Conservation (phyloP, 2,888 invertebrate species). For the Tenthredo scrophulariae region DNA sequence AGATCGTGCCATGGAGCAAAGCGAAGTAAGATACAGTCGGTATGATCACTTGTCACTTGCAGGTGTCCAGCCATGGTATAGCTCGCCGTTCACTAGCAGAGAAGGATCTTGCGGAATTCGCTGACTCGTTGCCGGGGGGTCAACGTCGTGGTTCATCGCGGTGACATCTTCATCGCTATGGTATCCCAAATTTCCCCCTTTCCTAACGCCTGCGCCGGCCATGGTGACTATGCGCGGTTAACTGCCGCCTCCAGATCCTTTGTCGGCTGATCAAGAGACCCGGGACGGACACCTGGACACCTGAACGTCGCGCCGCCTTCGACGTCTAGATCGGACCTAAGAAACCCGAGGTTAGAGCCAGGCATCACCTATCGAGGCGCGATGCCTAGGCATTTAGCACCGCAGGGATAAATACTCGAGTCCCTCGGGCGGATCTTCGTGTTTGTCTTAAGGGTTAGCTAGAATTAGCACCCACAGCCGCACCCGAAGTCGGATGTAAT, state of each 20-base stretch:
- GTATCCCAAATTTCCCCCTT: constrained; percentile 16
- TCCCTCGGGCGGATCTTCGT: constrained; percentile 49
- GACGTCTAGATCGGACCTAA: constrained; percentile 37
- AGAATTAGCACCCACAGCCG: constrained; percentile 58
- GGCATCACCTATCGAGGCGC: constrained; percentile 20
- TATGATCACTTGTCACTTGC: constrained; percentile 48
- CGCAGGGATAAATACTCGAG: constrained; percentile 42
- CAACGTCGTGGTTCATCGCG: constrained; percentile 64
- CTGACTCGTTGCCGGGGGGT: constrained; percentile 68
- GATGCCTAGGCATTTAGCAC: constrained; percentile 43
- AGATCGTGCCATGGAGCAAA: constrained; percentile 15
- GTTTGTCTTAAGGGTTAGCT: constrained; percentile 58
- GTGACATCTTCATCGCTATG: constrained; percentile 69
- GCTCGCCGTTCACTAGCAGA: constrained; percentile 26
- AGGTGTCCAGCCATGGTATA: constrained; percentile 34
- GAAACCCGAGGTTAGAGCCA: constrained; percentile 20
- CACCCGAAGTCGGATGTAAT: constrained; percentile 29
- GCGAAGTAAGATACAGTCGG: constrained; percentile 4
- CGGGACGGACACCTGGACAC: constrained; percentile 60
- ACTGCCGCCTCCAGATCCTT: constrained; percentile 56
- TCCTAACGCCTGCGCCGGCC: constrained; percentile 9
- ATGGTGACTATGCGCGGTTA: constrained; percentile 41
- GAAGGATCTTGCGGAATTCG: constrained; percentile 66
- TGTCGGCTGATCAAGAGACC: constrained; percentile 60
- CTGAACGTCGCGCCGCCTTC: constrained; percentile 41